phyloP scores from a whole-genome alignment of 2,888 invertebrate species.

The Magallana nippona region DNA sequence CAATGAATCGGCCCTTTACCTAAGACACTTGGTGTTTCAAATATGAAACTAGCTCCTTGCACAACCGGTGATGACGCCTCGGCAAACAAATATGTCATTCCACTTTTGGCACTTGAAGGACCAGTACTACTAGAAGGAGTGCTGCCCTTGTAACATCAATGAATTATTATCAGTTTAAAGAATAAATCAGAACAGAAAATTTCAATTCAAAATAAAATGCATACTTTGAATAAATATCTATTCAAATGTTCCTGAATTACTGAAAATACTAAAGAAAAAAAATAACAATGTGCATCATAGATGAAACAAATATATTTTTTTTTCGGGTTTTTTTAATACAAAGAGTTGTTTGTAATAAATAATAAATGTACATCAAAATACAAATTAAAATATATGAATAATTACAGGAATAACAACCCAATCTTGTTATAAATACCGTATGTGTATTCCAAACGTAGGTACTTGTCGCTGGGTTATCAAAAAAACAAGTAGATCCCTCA shows the following conservation, averaged over 20 bases:
- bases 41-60: neutral
- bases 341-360: no score
- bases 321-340: no score
- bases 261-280: neutral
- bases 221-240: no score
- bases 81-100: constrained; percentile 19
- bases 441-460: neutral
- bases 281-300: no score
- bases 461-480: neutral
- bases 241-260: no score
- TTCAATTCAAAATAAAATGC: no score
- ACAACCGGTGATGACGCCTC: constrained; percentile 5
- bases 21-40: neutral
- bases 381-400: no score
- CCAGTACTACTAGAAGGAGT: constrained; percentile 33
- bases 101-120: constrained; percentile 30
- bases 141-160: constrained; percentile 7
- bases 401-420: no score
- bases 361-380: no score
- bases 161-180: neutral
- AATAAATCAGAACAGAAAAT: neutral
- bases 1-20: no score
- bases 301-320: no score
- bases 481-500: neutral
- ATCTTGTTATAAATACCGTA: neutral